Evolutionary conservation across 64 coral and sea anemone genomes (phyloP), one percentile per base, ranked within the genome.

Genomic region (Dendrophyllia cribrosa): DNA sequence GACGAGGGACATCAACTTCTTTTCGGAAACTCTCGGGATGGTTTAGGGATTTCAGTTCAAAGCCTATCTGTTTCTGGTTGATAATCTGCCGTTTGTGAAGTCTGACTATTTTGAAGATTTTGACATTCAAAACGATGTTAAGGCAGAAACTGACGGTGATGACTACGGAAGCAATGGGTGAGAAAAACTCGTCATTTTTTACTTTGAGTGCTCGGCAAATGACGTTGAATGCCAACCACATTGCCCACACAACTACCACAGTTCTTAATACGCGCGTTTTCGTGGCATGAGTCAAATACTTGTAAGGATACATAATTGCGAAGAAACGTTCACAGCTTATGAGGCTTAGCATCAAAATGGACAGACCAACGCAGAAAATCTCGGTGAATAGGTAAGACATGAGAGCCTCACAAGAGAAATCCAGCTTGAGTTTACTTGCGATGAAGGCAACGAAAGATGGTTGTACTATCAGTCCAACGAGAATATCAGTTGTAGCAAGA

Each of bases 181-280:
- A 58, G 43, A 88, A 88, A 21, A 88, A 76, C 58, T 88, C 87
- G 51, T 88, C 87, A 56, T 88, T 88, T 75, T 88, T 88, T 0
- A 88, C 87, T 43, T 48, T 88, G n/a, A 77, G 72, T 15, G 71
- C 87, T 59, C 87, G 70, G 75, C 72, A 88, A 15, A 76, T 50
- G n/a, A 77, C 87, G 71, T 88, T 88, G 51, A 88, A 88, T 9
- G 22, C 9, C 3, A 63, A 8, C 87, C 72, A 88, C 10, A 14
- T 6, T 15, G 24, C 14, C 71, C 87, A 88, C 7, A 75, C 25
- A 50, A 88, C 23, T 14, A 19, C 49, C 5, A 48, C 22, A 1
- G 23, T 13, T 61, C 14, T 63, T 5, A 88, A 43, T 4, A 88
- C 50, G 1, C n/a, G 45, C 1, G 7, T 43, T 16, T 50, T 75